phyloP scores from a whole-genome alignment of 1,140 invertebrate genomes.

The Pseudomyrmex dendroicus region DNA sequence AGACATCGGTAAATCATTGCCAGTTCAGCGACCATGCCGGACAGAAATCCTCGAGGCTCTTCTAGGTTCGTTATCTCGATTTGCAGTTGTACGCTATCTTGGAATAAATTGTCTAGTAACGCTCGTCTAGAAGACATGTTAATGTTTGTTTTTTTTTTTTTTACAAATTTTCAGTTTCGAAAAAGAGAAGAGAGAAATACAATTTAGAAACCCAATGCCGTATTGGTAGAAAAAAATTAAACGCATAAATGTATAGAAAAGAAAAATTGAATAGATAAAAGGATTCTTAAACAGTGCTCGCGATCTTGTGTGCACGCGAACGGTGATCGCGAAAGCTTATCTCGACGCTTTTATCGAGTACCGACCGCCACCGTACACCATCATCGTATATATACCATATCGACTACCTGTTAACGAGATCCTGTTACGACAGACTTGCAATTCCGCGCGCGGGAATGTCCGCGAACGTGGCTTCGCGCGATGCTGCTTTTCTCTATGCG shows the following conservation, averaged over 20 bases:
- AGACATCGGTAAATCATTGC: slow-evolving; percentile 63
- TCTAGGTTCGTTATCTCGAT: slow-evolving; percentile 19
- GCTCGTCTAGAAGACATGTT: too few species aligned
- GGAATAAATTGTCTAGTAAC: too few species aligned
- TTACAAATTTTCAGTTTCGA: neutral
- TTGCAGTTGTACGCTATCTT: neutral
- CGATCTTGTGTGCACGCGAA: neutral
- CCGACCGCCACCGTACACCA: slow-evolving; percentile 48
- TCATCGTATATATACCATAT: slow-evolving; percentile 42
- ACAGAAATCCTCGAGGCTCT: slow-evolving; percentile 50
- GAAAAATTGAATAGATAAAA: slow-evolving; percentile 12
- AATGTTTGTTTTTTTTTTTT: too few species aligned
- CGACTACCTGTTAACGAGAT: slow-evolving; percentile 63
- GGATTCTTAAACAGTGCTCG: slow-evolving; percentile 10
- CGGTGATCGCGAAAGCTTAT: slow-evolving; percentile 60
- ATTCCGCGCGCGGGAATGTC: slow-evolving; percentile 5
- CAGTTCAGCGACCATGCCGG: slow-evolving; percentile 43
- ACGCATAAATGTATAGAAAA: too few species aligned
- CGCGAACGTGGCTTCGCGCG: neutral
- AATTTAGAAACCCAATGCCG: too few species aligned
- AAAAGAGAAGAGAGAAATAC: neutral
- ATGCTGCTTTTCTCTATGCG: neutral
- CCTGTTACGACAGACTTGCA: slow-evolving; percentile 57
- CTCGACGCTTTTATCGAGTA: slow-evolving; percentile 50
- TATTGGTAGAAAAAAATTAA: too few species aligned